Percentiles rank a stretch among this genome's conserved stretches.
Evolutionary conservation across 2,113 vertebrate genomes (phyloP).

Genomic region (Rhinolophus ferrumequinum): DNA sequence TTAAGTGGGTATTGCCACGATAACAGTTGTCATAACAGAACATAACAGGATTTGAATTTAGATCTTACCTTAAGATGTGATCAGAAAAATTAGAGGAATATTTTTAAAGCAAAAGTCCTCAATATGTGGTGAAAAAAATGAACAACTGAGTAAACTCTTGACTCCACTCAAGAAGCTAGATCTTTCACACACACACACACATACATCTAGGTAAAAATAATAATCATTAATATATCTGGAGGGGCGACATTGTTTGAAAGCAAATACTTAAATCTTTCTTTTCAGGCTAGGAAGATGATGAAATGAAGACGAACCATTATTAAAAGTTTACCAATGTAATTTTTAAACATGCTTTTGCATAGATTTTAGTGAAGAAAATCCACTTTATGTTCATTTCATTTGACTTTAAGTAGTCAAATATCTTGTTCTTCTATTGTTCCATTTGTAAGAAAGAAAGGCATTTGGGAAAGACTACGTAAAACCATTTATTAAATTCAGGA

Average conservation of each 20-base stretch:
- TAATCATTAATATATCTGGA: background rate
- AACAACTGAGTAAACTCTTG: constrained; percentile 20
- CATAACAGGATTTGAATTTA: constrained; percentile 52
- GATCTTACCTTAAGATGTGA: background rate
- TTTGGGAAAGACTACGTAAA: constrained; percentile 55
- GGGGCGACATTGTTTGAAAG: background rate
- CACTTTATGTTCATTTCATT: constrained; percentile 50
- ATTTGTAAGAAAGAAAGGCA: constrained; percentile 64
- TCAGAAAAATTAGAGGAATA: constrained; percentile 56
- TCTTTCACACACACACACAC: background rate
- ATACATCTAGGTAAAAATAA: background rate
- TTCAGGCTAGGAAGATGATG: background rate
- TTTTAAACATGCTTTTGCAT: constrained; percentile 28
- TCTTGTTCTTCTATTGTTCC: constrained; percentile 38
- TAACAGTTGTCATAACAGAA: constrained; percentile 51
- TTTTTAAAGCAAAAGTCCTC: background rate
- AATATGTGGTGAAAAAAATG: constrained; percentile 14
- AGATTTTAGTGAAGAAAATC: constrained; percentile 54
- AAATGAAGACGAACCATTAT: constrained; percentile 43
- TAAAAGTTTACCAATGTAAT: constrained; percentile 3
- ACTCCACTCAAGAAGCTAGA: background rate
- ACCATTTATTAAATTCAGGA: constrained; percentile 70
- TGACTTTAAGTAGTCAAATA: background rate
- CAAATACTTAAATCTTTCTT: constrained; percentile 15
- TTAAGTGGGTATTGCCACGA: constrained; percentile 54